Percentiles rank a stretch among this genome's conserved stretches.
phyloP scores from a whole-genome alignment of 2,113 vertebrate species.

The Lasiurus cinereus region DNA sequence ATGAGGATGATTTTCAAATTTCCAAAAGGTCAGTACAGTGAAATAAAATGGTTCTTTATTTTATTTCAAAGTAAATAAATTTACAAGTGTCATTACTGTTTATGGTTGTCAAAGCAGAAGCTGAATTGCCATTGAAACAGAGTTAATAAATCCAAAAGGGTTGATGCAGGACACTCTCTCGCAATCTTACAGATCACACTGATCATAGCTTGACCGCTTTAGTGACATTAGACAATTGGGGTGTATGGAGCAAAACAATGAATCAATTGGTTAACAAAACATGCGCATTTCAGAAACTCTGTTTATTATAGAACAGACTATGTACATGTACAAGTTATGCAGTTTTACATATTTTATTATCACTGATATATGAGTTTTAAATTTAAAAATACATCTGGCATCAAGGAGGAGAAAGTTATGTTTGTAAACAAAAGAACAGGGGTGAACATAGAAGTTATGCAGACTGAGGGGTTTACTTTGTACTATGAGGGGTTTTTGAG shows the following conservation, averaged over 20 bases:
- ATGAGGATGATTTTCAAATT: background rate
- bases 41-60: background rate
- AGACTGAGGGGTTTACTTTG: background rate
- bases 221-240: background rate
- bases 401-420: background rate
- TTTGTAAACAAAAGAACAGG: background rate
- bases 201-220: background rate
- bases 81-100: background rate
- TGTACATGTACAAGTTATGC: rapidly evolving
- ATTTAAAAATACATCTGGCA: background rate
- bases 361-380: background rate
- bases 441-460: background rate
- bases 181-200: background rate
- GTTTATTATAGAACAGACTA: rapidly evolving
- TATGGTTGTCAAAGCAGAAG: background rate
- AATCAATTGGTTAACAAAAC: too few relatives aligned
- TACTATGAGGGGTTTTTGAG: too few relatives aligned
- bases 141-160: background rate
- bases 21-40: background rate
- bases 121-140: background rate
- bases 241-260: too few relatives aligned
- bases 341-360: background rate
- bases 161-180: background rate
- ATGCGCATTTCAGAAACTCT: background rate
- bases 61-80: background rate